phyloP scores from a whole-genome alignment of 2,888 invertebrate species.

The Stenichneumon culpator region DNA sequence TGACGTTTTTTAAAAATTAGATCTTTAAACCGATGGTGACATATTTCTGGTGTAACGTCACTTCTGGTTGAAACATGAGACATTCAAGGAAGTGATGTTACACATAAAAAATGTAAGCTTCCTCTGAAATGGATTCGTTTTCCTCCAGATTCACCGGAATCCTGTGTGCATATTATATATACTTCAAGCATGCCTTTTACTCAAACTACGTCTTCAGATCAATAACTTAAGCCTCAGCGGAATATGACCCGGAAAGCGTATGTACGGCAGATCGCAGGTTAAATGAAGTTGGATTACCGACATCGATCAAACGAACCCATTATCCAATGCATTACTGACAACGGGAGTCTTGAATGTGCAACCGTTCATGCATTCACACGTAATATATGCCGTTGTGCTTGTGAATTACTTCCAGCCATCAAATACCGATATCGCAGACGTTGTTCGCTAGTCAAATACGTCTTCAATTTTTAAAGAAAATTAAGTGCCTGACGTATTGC shows the following conservation, averaged over 20 bases:
- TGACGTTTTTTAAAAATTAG: not conserved
- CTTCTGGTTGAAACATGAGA: not conserved
- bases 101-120: not conserved
- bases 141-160: too few relatives aligned
- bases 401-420: not conserved
- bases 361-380: not conserved
- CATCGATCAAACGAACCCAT: constrained; percentile 12
- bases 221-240: not conserved
- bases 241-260: constrained; percentile 4
- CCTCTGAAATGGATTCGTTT: not conserved
- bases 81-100: not conserved
- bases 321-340: constrained; percentile 4
- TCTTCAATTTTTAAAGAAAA: not conserved
- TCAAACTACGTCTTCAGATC: constrained; percentile 1
- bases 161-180: too few relatives aligned
- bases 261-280: not conserved
- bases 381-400: not conserved
- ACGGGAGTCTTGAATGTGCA: not conserved
- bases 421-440: not conserved
- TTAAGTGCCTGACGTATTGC: not conserved
- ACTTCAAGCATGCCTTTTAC: not conserved
- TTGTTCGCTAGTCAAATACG: not conserved
- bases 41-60: too few relatives aligned
- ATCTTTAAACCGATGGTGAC: not conserved
- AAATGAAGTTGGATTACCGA: constrained; percentile 2